phyloP scores from a whole-genome alignment of 2,113 vertebrate species.

The Poeciliopsis occidentalis region DNA sequence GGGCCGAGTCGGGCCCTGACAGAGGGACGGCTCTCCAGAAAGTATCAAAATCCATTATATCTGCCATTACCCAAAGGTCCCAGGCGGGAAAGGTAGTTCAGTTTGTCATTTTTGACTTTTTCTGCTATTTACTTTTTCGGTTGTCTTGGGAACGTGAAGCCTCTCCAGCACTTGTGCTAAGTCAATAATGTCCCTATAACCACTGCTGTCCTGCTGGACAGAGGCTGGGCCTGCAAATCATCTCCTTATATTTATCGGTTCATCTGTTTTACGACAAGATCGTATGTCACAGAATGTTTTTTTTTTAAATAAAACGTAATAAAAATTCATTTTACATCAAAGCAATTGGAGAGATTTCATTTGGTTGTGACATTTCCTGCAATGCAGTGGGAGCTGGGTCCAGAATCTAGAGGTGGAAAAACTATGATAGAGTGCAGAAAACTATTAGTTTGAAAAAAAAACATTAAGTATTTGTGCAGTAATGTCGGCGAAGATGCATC shows the following conservation, averaged over 20 bases:
- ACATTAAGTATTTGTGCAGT: neutral
- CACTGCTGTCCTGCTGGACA: neutral
- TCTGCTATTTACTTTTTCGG: neutral
- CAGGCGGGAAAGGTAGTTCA: constrained; percentile 13
- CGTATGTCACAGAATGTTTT: neutral
- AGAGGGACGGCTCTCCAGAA: constrained; percentile 13
- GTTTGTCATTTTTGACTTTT: constrained; percentile 18
- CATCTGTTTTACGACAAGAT: neutral
- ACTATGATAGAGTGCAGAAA: too few species aligned
- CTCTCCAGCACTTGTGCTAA: neutral
- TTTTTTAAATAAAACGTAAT: neutral
- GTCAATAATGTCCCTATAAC: neutral
- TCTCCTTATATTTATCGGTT: neutral
- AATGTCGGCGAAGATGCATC: neutral
- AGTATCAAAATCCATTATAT: constrained; percentile 24
- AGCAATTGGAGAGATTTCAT: too few species aligned
- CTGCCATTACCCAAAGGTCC: constrained; percentile 11
- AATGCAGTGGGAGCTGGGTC: too few species aligned
- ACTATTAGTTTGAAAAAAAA: too few species aligned
- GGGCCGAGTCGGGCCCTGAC: neutral
- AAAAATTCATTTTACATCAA: neutral
- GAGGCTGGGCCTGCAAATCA: neutral
- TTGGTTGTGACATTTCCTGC: too few species aligned
- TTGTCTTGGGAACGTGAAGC: neutral
- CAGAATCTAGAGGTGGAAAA: too few species aligned